phyloP scores from a whole-genome alignment of 2,797 vertebrate genomes.

The Nothura maculosa region DNA sequence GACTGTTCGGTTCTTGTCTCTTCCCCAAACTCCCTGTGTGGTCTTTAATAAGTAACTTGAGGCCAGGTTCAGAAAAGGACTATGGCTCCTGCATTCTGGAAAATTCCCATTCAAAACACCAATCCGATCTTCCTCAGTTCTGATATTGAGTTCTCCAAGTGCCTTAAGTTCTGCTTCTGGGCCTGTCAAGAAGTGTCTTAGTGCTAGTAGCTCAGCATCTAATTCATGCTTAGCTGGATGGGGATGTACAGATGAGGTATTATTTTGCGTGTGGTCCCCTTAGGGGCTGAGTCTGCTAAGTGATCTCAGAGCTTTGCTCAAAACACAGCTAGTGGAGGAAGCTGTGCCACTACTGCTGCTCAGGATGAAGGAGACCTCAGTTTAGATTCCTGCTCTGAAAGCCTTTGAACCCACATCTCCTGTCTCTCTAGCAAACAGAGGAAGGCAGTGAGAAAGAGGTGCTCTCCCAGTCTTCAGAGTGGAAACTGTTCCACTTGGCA shows the following conservation, averaged over 20 bases:
- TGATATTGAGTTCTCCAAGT: not conserved
- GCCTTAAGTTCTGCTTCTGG: not conserved
- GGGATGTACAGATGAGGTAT: not conserved
- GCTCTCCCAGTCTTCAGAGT: not conserved
- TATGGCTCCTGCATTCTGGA: not conserved
- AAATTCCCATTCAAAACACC: not conserved
- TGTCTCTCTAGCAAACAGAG: not conserved
- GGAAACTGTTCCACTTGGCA: not conserved
- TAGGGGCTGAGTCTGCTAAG: not conserved
- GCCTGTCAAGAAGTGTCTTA: not conserved
- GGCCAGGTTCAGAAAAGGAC: not conserved
- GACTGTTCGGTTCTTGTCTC: rapidly evolving
- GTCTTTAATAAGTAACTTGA: not conserved
- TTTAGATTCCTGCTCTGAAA: not conserved
- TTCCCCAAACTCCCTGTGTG: not conserved
- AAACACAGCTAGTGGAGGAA: not conserved
- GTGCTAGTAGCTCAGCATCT: not conserved
- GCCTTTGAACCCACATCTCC: slow-evolving; percentile 10
- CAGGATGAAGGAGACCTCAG: rapidly evolving
- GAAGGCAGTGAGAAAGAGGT: not conserved
- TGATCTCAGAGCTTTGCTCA: not conserved
- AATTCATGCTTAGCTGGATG: not conserved
- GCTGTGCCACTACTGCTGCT: not conserved
- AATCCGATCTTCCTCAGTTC: rapidly evolving
- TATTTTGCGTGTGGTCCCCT: slow-evolving; percentile 42